Evolutionary conservation across 2,113 vertebrate genomes (phyloP), one percentile per base, ranked within the genome.

Genomic region (Saccopteryx bilineata): DNA sequence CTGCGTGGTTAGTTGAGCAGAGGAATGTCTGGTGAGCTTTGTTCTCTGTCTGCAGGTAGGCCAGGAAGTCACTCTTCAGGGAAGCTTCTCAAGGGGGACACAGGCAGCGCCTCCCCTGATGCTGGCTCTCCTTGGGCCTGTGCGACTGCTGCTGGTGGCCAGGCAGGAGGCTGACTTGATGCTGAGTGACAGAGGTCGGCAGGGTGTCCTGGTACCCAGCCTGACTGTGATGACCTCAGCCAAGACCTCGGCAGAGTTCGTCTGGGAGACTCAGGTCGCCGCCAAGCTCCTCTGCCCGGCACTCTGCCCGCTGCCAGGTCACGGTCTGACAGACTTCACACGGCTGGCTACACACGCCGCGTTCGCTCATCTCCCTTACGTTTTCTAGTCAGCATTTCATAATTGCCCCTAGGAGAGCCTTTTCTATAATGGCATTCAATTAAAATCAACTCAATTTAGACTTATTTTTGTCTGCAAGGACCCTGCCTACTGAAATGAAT

Each of bases 391-490:
- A 24, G 24, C 26, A 33, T 72, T 95, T 79, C 81, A 33, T 76
- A 10, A 83, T 76, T 79, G 72, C 31, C 58, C 69, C 24, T 7
- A 39, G 46, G 12, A 39, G 21, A 83, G 12, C 17, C 80, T 84
- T 50, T 24, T 76, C 60, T 33, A 84, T 15, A 82, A 5, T 18
- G 60, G 28, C 78, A 74, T 18, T 68, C 33, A 48, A 46, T 58
- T 24, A 65, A 85, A 79, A 78, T 48, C 8, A 91, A 48, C 17
- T 17, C 46, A 31, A 60, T 65, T 63, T 50, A 10, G 56, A 54
- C 50, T 65, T 91, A 88, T 23, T 91, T 86, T 90, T 26, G 33
- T 48, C 75, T 94, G 18, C 52, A 72, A 24, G 39, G 26, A 71
- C 52, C 18, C 23, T 69, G 39, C 61, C 52, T 26, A 46, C 46